Evolutionary conservation across 2,888 invertebrate genomes (phyloP).

Genomic region (Cosmopolites sordidus): DNA sequence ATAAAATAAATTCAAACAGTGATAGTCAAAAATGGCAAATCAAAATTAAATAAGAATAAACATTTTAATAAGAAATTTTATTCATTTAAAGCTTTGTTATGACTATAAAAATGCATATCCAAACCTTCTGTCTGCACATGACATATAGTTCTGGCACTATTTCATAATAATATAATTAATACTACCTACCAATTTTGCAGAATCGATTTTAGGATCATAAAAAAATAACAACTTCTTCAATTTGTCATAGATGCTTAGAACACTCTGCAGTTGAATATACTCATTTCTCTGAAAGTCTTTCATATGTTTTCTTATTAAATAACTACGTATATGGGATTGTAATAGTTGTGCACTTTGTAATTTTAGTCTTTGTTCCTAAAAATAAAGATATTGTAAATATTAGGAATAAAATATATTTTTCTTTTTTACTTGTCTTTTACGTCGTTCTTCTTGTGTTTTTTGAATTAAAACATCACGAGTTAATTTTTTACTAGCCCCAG

Average conservation of each 20-base stretch:
- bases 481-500: slow-evolving; percentile 76
- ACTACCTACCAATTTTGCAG: slow-evolving; percentile 57
- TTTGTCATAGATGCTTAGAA: slow-evolving; percentile 54
- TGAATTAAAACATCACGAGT: slow-evolving; percentile 69
- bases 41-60: too few species aligned
- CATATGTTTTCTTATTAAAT: slow-evolving; percentile 62
- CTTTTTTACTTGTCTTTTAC: slow-evolving; percentile 71
- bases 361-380: slow-evolving; percentile 65
- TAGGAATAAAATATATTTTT: background rate
- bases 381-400: background rate
- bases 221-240: slow-evolving; percentile 72
- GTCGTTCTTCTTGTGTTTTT: slow-evolving; percentile 79
- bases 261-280: slow-evolving; percentile 59
- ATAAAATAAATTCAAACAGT: too few species aligned
- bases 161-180: background rate
- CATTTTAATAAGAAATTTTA: too few species aligned
- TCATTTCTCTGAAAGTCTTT: slow-evolving; percentile 63
- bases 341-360: slow-evolving; percentile 74
- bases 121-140: too few species aligned
- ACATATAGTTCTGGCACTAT: too few species aligned
- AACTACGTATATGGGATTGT: slow-evolving; percentile 77
- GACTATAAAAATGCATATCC: too few species aligned
- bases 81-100: too few species aligned
- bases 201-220: slow-evolving; percentile 66
- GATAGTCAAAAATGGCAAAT: too few species aligned